Percentiles rank a stretch among this genome's conserved stretches.
Evolutionary conservation across 2,113 vertebrate species (phyloP).

Genomic region (Serinus canaria): DNA sequence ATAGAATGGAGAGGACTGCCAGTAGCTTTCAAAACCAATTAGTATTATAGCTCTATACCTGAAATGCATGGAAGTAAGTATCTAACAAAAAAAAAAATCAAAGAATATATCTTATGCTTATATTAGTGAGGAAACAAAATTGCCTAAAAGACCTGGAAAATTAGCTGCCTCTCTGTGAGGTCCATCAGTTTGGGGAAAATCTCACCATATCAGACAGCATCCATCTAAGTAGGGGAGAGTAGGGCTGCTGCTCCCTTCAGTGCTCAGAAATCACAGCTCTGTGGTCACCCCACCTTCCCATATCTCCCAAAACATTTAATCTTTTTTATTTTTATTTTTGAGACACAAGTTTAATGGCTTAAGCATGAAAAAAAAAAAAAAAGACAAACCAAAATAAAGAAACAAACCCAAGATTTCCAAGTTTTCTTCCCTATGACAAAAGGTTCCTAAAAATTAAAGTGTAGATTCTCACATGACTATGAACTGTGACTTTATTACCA

Average conservation of each 20-base stretch:
- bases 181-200: not conserved
- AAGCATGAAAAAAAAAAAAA: not conserved
- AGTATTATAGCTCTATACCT: not conserved
- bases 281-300: not conserved
- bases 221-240: not conserved
- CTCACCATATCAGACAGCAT: not conserved
- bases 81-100: not conserved
- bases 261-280: not conserved
- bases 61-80: not conserved
- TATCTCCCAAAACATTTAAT: accelerated
- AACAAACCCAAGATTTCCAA: not conserved
- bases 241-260: not conserved
- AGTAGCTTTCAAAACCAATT: not conserved
- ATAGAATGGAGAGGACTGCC: not conserved
- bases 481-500: not conserved
- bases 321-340: not conserved
- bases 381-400: not conserved
- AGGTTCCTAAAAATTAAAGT: not conserved
- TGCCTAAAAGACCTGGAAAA: not conserved
- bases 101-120: not conserved
- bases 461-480: not conserved
- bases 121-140: not conserved
- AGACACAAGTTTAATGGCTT: not conserved
- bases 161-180: not conserved
- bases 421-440: not conserved